Base-by-base conservation (phyloP, 2,888 invertebrate genomes). In the Listrodromus nycthemerus region DNA sequence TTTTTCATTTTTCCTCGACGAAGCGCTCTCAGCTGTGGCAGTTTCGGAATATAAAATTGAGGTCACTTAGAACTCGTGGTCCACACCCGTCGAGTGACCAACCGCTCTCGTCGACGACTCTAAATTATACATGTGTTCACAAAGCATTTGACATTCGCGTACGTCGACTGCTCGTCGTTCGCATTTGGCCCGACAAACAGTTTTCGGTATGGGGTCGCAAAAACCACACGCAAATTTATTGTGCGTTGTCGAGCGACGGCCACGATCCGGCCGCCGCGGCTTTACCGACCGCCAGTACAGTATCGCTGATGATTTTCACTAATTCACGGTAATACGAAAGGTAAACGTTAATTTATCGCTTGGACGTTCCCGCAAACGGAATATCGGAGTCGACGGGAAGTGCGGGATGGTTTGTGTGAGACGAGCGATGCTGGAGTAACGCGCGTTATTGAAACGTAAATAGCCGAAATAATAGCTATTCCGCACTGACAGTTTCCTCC, bases 251-350 rank as follows among this genome's bases (percentile, higher is more conserved):
- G 69, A 69, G 69, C 19, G 30, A 8, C 61, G 61, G 65, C 58
- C 41, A 61, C 61, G 50, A 33, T 21, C 1, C n/a, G 10, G 48
- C n/a, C 50, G 30, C 48, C n/a, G 27, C 52, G 10, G 13, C 8
- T 66, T 33, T 13, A 24, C 37, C 7, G 45, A 45, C 55, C 24
- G 21, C 30, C 27, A 13, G 27, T 13, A n/a, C 41, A n/a, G 48
- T 67, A 74, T 48, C 13, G 67, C 6, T n/a, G 33, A 81, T 74
- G 74, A 58, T 78, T 78, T 74, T 74, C 77, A 30, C 63, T 74
- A 79, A 82, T 82, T 82, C 27, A 8, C 63, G 33, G 52, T 69
- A 61, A 65, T 74, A 48, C 27, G 69, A 82, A 73, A 13, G 41
- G 63, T 74, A 45, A 45, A 27, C 52, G 45, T 69, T 55, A 45